Base-by-base conservation (phyloP, 2,888 invertebrate species). In the Cataglyphis altisquamis region DNA sequence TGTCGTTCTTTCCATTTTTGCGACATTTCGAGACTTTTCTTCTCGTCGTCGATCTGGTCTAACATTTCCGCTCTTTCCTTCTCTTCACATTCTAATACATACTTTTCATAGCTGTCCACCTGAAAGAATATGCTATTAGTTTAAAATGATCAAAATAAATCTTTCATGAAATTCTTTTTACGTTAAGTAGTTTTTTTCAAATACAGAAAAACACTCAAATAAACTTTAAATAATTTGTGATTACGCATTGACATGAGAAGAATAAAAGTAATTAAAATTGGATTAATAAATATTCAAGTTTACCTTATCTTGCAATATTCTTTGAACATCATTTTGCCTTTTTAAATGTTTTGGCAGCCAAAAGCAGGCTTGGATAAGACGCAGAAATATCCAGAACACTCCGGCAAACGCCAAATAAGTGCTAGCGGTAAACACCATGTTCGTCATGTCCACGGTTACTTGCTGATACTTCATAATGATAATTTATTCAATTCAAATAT, bases 401-500 rank as follows among this genome's bases (percentile, higher is more conserved):
- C 96, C 96, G 0, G 97, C 96, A 68, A 97, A 92, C 0, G 95
- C 95, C 67, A 96, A 95, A 91, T 97, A 97, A 18, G 96, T 95
- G 57, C 96, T 92, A 93, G 97, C 96, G 0, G 96, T 96, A 91
- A 96, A 96, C 0, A 96, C 94, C 97, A 97, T 97, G 85, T 96
- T 96, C 95, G 96, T 96, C 86, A 96, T 96, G 93, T 97, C 96
- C 48, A 97, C 96, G 32, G 95, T 95, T 0, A 97, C 96, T 95
- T 97, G 96, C 94, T 97, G 97, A 86, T 96, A 94, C 92, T 96
- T 96, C 97, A 97, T 97, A 74, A 77, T 64, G 82, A 81, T 21
- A 72, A 81, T 88, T 86, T 74, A 72, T 82, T 62, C 67, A 32
- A 78, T 75, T 82, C 70, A 82, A 74, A 32, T n/a, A 67, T 57